phyloP scores from a whole-genome alignment of 2,113 vertebrate species.

The Notarius quadriscutis region DNA sequence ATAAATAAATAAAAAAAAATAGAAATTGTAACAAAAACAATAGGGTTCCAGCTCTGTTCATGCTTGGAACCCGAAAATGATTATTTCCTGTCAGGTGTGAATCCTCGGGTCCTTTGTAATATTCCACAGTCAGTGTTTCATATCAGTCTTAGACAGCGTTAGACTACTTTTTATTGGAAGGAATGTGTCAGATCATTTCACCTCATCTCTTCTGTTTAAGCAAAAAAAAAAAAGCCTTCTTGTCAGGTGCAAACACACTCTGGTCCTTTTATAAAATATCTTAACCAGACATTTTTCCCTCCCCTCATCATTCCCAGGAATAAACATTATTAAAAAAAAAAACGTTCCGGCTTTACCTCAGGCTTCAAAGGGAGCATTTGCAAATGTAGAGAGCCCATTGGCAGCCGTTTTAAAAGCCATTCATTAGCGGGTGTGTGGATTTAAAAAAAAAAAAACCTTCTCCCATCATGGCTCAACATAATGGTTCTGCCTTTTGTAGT shows the following conservation, averaged over 20 bases:
- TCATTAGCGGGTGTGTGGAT: conserved; percentile 53
- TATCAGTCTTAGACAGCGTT: conserved; percentile 20
- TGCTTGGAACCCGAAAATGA: background rate
- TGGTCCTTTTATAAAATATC: conserved; percentile 1
- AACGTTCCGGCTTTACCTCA: conserved; percentile 33
- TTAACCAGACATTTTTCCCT: conserved; percentile 31
- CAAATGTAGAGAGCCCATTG: conserved; percentile 39
- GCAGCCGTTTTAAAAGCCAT: conserved; percentile 50
- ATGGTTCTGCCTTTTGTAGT: conserved; percentile 43
- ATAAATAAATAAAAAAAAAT: background rate
- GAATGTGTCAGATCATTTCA: background rate
- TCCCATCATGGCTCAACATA: conserved; percentile 38
- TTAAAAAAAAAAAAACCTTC: conserved; percentile 33
- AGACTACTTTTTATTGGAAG: background rate
- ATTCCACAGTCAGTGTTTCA: conserved; percentile 6
- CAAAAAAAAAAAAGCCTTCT: background rate
- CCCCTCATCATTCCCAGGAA: conserved; percentile 38
- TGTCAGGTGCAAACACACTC: conserved; percentile 23
- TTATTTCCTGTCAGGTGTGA: conserved; percentile 19
- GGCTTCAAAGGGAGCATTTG: conserved; percentile 53
- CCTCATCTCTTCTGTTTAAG: background rate
- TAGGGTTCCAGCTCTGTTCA: background rate
- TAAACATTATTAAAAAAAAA: conserved; percentile 30
- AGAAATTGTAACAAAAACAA: background rate
- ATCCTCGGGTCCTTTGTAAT: conserved; percentile 5